Percentiles rank a stretch among this genome's conserved stretches.
Conservation (phyloP, 2,797 vertebrate species). For the Pseudocheirus occidentalis region DNA sequence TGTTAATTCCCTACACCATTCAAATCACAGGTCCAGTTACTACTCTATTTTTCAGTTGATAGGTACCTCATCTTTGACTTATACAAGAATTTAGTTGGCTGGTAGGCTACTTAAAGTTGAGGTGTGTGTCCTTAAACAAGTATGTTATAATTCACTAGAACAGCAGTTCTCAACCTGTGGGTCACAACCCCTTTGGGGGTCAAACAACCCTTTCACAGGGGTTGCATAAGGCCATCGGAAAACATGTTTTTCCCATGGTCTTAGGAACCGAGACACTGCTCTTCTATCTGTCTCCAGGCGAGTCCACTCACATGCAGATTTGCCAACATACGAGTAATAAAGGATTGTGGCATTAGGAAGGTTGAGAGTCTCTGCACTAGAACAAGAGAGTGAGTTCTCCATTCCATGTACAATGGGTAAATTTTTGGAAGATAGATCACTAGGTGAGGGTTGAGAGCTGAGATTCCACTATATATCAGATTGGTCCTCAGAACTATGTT, state of each 20-base stretch:
- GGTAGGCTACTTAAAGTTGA: background rate
- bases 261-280: too few relatives aligned
- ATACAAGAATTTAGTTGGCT: background rate
- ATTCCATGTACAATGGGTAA: background rate
- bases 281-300: too few relatives aligned
- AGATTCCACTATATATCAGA: background rate
- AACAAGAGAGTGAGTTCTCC: background rate
- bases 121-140: background rate
- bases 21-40: background rate
- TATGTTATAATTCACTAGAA: background rate
- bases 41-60: background rate
- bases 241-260: too few relatives aligned
- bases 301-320: too few relatives aligned
- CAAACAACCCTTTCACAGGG: too few relatives aligned
- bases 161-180: too few relatives aligned
- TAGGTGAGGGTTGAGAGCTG: background rate
- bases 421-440: background rate
- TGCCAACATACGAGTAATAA: too few relatives aligned
- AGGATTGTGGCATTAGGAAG: too few relatives aligned
- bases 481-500: background rate
- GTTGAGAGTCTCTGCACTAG: too few relatives aligned
- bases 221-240: too few relatives aligned
- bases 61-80: background rate
- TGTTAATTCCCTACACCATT: background rate
- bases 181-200: too few relatives aligned